These are phyloP conservation scores for Tautogolabrus adspersus DNA, from an alignment of 2,113 vertebrate genomes.

Conservation along the genomic window DNA sequence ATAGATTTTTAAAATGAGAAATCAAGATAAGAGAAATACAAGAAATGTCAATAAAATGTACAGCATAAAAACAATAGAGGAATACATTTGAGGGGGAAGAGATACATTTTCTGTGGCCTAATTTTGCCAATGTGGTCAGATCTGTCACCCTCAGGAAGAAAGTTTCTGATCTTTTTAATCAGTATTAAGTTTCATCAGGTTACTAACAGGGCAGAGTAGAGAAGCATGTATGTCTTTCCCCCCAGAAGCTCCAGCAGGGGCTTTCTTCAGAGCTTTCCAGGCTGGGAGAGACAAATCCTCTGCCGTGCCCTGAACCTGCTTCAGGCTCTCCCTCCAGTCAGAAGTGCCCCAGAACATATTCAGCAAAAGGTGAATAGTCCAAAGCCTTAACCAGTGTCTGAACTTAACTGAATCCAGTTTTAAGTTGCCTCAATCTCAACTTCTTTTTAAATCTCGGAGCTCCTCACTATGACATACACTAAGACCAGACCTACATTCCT, in stretches of 20 bases:
- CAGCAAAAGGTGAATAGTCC: neutral
- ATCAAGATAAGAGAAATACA: no score
- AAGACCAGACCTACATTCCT: neutral
- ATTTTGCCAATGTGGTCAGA: neutral
- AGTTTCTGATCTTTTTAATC: neutral
- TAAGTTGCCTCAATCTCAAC: neutral
- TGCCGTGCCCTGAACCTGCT: slow-evolving; percentile 21
- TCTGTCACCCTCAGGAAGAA: no score
- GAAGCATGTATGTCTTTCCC: neutral
- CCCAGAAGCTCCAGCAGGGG: neutral
- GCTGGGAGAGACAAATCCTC: slow-evolving; percentile 2
- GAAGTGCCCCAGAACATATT: neutral
- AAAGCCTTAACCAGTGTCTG: neutral
- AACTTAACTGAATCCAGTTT: neutral
- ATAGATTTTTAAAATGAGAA: neutral
- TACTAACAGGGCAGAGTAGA: neutral
- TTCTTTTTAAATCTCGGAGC: neutral
- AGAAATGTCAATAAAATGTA: no score
- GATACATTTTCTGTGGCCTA: no score
- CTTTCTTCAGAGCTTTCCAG: neutral
- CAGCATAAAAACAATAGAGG: neutral
- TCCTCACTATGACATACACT: neutral
- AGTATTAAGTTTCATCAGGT: slow-evolving; percentile 4
- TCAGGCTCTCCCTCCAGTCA: slow-evolving; percentile 5
- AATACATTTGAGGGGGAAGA: neutral